These are phyloP conservation scores for Panopea generosa DNA, from an alignment of 2,888 invertebrate species.

Conservation along the genomic window DNA sequence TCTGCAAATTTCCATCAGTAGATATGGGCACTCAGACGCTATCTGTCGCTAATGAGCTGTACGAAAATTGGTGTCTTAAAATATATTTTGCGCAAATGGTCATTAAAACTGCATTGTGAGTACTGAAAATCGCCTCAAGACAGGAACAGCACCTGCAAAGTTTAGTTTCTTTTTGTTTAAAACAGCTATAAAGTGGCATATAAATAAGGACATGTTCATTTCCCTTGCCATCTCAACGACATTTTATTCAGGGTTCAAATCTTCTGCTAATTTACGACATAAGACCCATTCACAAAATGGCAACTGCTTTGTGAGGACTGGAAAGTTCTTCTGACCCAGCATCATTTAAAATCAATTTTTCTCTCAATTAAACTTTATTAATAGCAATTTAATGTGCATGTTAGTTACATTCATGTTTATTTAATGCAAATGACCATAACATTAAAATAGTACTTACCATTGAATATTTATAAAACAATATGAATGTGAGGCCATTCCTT, in stretches of 20 bases:
- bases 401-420: constrained; percentile 3
- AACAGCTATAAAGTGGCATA: too few relatives aligned
- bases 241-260: not conserved
- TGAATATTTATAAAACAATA: constrained; percentile 1
- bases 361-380: constrained; percentile 1
- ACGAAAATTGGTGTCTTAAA: not conserved
- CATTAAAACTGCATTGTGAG: not conserved
- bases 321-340: not conserved
- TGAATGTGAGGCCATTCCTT: too few relatives aligned
- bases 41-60: not conserved
- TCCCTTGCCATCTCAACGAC: not conserved
- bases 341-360: not conserved
- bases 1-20: not conserved
- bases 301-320: not conserved
- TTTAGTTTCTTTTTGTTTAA: not conserved
- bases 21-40: not conserved
- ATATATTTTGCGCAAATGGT: not conserved
- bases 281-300: not conserved
- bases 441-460: not conserved
- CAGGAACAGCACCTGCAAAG: constrained; percentile 1
- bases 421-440: not conserved
- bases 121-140: constrained; percentile 1
- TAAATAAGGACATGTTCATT: constrained; percentile 1
- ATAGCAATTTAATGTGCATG: not conserved
- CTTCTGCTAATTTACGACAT: not conserved